A percentile compares a stretch with the other conserved stretches of the same genome.
These are phyloP conservation scores for Drosophila quadrilineata DNA, from an alignment of 1,140 invertebrate genomes.

Conservation along the genomic window DNA sequence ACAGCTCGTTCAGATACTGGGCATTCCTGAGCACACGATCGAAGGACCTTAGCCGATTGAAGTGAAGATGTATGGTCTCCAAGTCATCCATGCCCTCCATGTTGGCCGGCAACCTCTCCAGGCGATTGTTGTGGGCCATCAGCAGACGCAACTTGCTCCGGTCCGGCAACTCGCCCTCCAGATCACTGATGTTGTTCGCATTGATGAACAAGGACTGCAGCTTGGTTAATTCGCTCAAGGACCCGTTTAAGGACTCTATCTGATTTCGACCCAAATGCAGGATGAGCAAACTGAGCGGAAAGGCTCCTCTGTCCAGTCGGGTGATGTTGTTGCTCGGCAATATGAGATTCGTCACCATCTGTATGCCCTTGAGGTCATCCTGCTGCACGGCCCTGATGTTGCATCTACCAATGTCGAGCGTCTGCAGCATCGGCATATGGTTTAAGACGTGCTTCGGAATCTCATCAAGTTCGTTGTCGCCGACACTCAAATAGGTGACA, in stretches of 20 bases:
- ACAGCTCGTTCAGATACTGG: constrained; percentile 84
- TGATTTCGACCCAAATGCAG: constrained; percentile 88
- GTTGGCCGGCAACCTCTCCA: constrained; percentile 87
- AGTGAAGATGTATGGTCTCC: constrained; percentile 86
- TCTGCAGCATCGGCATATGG: constrained; percentile 87
- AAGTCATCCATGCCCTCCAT: constrained; percentile 85
- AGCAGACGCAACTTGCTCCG: constrained; percentile 86
- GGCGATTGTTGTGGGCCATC: constrained; percentile 87
- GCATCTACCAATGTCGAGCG: constrained; percentile 88
- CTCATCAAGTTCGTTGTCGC: constrained; percentile 87
- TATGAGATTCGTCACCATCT: constrained; percentile 85
- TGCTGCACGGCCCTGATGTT: constrained; percentile 85
- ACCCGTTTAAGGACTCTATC: constrained; percentile 87
- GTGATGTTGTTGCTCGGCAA: constrained; percentile 88
- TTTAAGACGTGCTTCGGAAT: constrained; percentile 87
- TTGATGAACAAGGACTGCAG: constrained; percentile 90
- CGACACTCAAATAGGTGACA: constrained; percentile 87
- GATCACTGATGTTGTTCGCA: constrained; percentile 86
- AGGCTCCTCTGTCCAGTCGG: constrained; percentile 85
- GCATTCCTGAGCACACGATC: constrained; percentile 87
- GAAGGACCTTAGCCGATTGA: constrained; percentile 86
- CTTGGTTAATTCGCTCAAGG: constrained; percentile 86
- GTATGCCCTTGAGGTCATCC: constrained; percentile 87
- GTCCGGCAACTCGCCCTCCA: constrained; percentile 88
- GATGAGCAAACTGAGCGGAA: constrained; percentile 85